Evolutionary conservation across 2,888 invertebrate species (phyloP), one percentile per base, ranked within the genome.

Genomic region (Acronicta psi): DNA sequence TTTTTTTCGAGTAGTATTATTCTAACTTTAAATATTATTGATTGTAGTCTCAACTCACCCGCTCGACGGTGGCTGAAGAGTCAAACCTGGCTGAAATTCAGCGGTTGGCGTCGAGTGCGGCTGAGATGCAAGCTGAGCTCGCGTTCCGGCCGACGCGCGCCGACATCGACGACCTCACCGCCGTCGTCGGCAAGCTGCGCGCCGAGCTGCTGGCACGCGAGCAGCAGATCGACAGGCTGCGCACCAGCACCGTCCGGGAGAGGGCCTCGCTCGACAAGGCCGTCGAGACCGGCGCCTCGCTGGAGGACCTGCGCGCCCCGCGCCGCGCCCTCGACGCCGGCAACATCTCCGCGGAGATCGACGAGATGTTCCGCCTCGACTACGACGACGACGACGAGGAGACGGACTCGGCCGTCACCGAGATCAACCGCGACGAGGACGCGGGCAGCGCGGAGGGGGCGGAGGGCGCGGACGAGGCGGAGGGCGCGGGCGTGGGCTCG

Each of bases 101-200:
- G 84, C 94, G 95, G 72, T 85, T 95, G 43, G 83, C 93, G 53
- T 77, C 91, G 14, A 88, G 74, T 75, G 87, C 89, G 64, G 94
- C 95, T 47, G 95, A 95, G 70, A 86, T 95, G 88, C 93, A 95
- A 68, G 92, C 95, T 59, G 95, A 95, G 85, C 93, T 95, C 60
- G 95, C 95, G 46, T 94, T 95, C 88, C 91, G 95, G 53, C 95
- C 95, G 73, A 94, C 95, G 57, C 94, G 94, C 73, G 92, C 93
- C 68, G 95, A 95, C 82, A 84, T 95, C 78, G 95, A 95, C 83
- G 94, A 95, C 79, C 94, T 95, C 73, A 90, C 94, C 77, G 90
- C 90, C 66, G 91, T 92, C 56, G 81, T 92, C 23, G 86, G 73
- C 34, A 69, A 80, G 7, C 83, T 92, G 18, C 86, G 90, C 29